Percentiles rank a stretch among this genome's conserved stretches.
phyloP scores from a whole-genome alignment of 2,888 invertebrate genomes.

The Ditylenchus weischeri region DNA sequence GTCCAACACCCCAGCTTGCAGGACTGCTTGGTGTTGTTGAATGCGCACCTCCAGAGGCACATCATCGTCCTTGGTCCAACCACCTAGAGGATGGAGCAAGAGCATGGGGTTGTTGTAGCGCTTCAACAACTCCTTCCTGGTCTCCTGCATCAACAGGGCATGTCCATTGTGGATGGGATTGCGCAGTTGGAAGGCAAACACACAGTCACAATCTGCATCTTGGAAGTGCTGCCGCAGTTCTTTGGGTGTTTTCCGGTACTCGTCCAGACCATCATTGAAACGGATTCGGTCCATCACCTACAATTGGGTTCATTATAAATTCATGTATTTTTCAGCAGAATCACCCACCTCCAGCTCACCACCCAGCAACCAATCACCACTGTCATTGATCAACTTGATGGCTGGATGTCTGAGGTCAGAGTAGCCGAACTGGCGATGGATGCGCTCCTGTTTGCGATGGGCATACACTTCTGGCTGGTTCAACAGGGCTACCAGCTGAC shows the following conservation, averaged over 20 bases:
- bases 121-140: constrained; percentile 71
- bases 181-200: constrained; percentile 93
- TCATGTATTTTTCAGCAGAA: background rate
- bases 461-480: constrained; percentile 81
- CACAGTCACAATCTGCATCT: constrained; percentile 83
- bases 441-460: constrained; percentile 83
- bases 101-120: constrained; percentile 84
- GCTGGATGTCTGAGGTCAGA: constrained; percentile 50
- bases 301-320: background rate
- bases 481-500: constrained; percentile 61
- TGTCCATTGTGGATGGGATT: constrained; percentile 99
- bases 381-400: constrained; percentile 76
- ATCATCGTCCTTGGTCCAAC: constrained; percentile 80
- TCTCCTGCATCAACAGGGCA: constrained; percentile 92
- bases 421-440: constrained; percentile 81
- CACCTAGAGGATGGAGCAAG: constrained; percentile 85
- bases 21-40: constrained; percentile 68
- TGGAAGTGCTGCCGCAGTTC: constrained; percentile 79
- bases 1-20: constrained; percentile 62
- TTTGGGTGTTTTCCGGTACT: constrained; percentile 87
- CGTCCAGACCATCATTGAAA: constrained; percentile 92
- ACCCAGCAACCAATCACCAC: constrained; percentile 92
- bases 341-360: constrained; percentile 74
- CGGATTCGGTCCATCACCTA: constrained; percentile 76
- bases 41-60: constrained; percentile 78